Evolutionary conservation across 2,113 vertebrate genomes (phyloP), one percentile per base, ranked within the genome.

Genomic region (Pelvicachromis taeniatus): DNA sequence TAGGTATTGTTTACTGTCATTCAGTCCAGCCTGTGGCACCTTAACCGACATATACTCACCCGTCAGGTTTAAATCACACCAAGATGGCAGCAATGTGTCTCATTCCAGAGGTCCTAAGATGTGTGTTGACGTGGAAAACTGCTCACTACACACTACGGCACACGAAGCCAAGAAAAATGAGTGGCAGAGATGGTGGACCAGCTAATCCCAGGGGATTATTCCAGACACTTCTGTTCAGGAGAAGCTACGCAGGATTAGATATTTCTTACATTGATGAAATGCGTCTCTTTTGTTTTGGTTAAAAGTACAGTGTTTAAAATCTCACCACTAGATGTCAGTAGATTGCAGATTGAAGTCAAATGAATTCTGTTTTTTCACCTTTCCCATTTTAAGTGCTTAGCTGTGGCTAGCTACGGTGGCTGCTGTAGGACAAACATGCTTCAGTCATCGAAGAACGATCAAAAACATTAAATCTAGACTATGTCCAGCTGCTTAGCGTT

Each of bases 1-100:
- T 17, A 90, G 50, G 8, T 33, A 53, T 85, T 85, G 78, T 92
- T 87, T 90, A 81, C 86, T 45, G 82, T 58, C 55, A 77, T 65
- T 77, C 80, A 84, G 54, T 65, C 19, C 59, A 31, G 88, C 81
- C 87, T 59, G 38, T 65, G 77, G 83, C 70, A 21, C n/a, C 31
- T 16, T 13, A 4, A 61, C 65, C 4, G 1, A 9, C 23, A 75
- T 48, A 63, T 73, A 73, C 59, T 14, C 83, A 90, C 85, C 68
- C 53, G 21, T 80, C 81, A 50, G 13, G 78, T 50, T 79, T 19
- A 17, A 78, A 85, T 88, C 70, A 75, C 38, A 50, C 54, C 5
- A 31, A 82, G 56, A 82, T 33, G 80, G 6, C 55, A 21, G 12
- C 50, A 81, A 80, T 88, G 52, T 35, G 26, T 83, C 65, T 89